phyloP scores from a whole-genome alignment of 2,888 invertebrate species.

The Conus canariensis region DNA sequence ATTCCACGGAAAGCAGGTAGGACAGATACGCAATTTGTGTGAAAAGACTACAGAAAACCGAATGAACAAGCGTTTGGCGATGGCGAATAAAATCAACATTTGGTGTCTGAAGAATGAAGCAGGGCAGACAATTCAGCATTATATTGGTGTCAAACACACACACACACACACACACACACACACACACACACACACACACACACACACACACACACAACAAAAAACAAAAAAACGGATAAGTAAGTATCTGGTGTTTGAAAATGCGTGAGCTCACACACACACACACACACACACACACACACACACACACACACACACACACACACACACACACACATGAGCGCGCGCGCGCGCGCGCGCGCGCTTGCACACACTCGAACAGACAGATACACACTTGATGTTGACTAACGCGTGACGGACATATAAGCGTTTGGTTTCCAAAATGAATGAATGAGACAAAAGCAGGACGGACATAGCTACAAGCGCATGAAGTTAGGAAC shows the following conservation, averaged over 20 bases:
- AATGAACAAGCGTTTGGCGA: too few relatives aligned
- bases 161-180: not conserved
- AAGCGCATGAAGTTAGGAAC: not conserved
- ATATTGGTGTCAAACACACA: not conserved
- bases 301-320: conserved; percentile 18
- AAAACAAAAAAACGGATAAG: not conserved
- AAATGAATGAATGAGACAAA: not conserved
- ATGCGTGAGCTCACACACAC: not conserved
- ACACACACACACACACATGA: not conserved
- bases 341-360: not conserved
- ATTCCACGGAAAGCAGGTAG: too few relatives aligned
- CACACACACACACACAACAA: not conserved
- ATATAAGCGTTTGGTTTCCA: too few relatives aligned
- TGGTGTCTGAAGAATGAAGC: too few relatives aligned
- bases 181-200: not conserved
- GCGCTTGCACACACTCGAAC: conserved; percentile 2
- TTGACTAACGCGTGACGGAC: too few relatives aligned
- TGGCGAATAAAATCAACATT: too few relatives aligned
- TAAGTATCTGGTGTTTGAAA: too few relatives aligned
- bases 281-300: not conserved
- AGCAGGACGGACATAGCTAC: not conserved
- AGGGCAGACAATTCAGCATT: too few relatives aligned
- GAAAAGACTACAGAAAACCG: too few relatives aligned
- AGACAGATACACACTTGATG: not conserved
- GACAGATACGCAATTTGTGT: too few relatives aligned